Percentiles rank a stretch among this genome's conserved stretches.
phyloP scores from a whole-genome alignment of 2,888 invertebrate species.

The Amorpha juglandis region DNA sequence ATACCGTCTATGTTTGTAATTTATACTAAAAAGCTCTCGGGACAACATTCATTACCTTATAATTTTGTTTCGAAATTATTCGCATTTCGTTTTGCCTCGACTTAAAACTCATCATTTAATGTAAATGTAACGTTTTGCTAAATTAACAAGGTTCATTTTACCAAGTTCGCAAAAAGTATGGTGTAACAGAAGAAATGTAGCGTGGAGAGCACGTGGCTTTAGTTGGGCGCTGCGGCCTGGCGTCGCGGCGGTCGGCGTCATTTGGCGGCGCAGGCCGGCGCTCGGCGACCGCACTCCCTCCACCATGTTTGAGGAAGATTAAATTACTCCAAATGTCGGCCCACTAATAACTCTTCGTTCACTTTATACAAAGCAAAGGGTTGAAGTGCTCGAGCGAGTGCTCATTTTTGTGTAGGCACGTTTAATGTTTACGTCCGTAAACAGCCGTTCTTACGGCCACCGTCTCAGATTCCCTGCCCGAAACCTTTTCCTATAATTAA shows the following conservation, averaged over 20 bases:
- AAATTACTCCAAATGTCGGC: slow-evolving; percentile 65
- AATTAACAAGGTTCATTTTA: slow-evolving; percentile 48
- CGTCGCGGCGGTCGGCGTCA: slow-evolving; percentile 31
- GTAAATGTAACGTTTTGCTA: slow-evolving; percentile 41
- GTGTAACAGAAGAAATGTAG: slow-evolving; percentile 49
- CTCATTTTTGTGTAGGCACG: slow-evolving; percentile 47
- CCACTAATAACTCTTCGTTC: slow-evolving; percentile 48
- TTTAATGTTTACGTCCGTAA: slow-evolving; percentile 47
- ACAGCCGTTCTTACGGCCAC: slow-evolving; percentile 42
- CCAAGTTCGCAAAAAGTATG: slow-evolving; percentile 42
- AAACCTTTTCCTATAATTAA: neutral
- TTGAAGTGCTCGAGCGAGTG: slow-evolving; percentile 37
- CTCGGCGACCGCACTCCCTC: slow-evolving; percentile 39
- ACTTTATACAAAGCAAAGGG: slow-evolving; percentile 43
- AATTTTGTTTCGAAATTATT: slow-evolving; percentile 40
- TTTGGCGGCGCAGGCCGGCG: slow-evolving; percentile 38
- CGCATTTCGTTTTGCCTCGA: slow-evolving; percentile 37
- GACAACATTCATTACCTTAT: slow-evolving; percentile 25
- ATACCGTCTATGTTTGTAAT: slow-evolving; percentile 12
- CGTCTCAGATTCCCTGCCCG: slow-evolving; percentile 24
- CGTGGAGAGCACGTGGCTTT: slow-evolving; percentile 46
- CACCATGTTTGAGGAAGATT: slow-evolving; percentile 60
- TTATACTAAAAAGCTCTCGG: slow-evolving; percentile 24
- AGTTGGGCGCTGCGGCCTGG: slow-evolving; percentile 34
- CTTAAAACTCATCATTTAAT: slow-evolving; percentile 37